phyloP scores from a whole-genome alignment of 2,113 vertebrate species.

The Smithornis capensis region DNA sequence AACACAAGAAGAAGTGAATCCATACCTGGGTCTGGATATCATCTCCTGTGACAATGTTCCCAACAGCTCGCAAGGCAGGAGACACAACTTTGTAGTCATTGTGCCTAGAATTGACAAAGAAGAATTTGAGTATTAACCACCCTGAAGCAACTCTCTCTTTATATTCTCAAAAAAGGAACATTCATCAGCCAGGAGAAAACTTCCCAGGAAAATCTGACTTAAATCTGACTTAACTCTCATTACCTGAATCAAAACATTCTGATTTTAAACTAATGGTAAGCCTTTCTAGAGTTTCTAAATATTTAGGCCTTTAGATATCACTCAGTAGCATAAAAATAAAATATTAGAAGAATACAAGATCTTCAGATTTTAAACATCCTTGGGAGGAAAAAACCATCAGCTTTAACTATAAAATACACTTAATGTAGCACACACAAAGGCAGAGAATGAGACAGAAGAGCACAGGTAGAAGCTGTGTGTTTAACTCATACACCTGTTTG shows the following conservation, averaged over 20 bases:
- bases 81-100: constrained; percentile 97
- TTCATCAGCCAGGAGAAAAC: not conserved
- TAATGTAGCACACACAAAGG: not conserved
- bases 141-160: not conserved
- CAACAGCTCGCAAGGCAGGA: constrained; percentile 92
- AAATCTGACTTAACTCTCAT: not conserved
- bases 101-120: constrained; percentile 81
- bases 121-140: not conserved
- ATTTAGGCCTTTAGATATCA: not conserved
- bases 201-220: not conserved
- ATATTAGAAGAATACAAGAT: not conserved
- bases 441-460: not conserved
- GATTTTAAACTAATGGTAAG: not conserved
- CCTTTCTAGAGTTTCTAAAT: not conserved
- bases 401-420: not conserved
- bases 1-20: not conserved
- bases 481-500: not conserved
- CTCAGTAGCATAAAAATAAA: not conserved
- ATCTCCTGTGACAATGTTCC: constrained; percentile 97
- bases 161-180: not conserved
- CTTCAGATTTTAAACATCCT: not conserved
- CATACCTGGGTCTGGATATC: constrained; percentile 96
- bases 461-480: accelerated
- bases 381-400: not conserved
- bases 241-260: not conserved